Evolutionary conservation across 2,113 vertebrate species (phyloP).

Genomic region (Genyomyrus donnyi): DNA sequence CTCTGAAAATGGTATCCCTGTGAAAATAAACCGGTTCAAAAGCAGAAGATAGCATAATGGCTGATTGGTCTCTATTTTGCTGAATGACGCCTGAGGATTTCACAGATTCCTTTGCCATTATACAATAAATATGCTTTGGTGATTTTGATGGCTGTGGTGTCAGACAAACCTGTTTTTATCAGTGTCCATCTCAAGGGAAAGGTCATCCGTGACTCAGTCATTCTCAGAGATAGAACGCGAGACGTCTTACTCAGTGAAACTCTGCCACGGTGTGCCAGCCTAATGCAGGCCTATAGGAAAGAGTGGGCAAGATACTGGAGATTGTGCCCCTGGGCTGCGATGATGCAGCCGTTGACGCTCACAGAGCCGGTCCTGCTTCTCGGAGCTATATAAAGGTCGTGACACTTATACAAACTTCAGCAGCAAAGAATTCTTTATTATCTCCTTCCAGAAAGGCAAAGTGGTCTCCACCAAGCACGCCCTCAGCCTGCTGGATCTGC

Average conservation of each 20-base stretch:
- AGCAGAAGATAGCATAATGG: not conserved
- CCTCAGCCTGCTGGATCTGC: slow-evolving; percentile 27
- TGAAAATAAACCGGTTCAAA: not conserved
- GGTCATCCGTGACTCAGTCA: not conserved
- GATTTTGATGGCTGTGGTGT: not conserved
- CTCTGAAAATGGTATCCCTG: not conserved
- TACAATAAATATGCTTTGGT: not conserved
- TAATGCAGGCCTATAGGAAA: not conserved
- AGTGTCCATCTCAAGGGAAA: not conserved
- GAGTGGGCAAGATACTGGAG: not conserved
- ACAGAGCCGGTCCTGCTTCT: not conserved
- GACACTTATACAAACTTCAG: not conserved
- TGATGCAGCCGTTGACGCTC: not conserved
- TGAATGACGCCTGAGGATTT: not conserved
- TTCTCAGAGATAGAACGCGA: not conserved
- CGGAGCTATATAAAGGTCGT: not conserved
- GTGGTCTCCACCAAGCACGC: slow-evolving; percentile 21
- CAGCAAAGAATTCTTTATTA: not conserved
- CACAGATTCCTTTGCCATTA: not conserved
- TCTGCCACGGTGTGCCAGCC: not conserved
- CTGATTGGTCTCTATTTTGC: not conserved
- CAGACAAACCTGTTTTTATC: not conserved
- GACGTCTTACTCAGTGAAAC: not conserved
- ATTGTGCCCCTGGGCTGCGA: not conserved
- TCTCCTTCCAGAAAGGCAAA: slow-evolving; percentile 22